A percentile compares a stretch with the other conserved stretches of the same genome.
These are phyloP conservation scores for Harmothoe impar DNA, from an alignment of 2,888 invertebrate species.

Conservation along the genomic window DNA sequence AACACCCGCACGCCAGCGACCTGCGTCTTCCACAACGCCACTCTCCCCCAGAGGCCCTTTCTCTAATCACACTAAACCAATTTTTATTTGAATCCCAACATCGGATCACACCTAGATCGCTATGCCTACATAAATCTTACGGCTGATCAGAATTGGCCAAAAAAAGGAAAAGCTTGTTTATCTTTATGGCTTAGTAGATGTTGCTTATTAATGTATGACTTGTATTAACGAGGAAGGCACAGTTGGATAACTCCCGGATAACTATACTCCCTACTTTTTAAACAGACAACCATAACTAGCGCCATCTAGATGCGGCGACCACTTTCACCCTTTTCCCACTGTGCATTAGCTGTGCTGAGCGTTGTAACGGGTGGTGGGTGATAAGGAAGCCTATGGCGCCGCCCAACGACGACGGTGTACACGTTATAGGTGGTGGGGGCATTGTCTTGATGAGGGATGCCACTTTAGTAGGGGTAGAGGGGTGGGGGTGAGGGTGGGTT, in stretches of 20 bases:
- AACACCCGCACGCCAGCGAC: no score
- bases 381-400: background rate
- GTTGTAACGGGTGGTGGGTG: slow-evolving; percentile 7
- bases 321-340: background rate
- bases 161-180: no score
- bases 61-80: background rate
- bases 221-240: background rate
- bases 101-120: no score
- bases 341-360: background rate
- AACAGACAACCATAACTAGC: background rate
- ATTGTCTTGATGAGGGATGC: slow-evolving; percentile 15
- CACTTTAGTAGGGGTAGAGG: background rate
- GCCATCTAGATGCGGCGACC: background rate
- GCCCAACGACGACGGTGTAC: background rate
- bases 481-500: no score
- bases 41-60: no score
- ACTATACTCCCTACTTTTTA: background rate
- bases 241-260: background rate
- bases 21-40: no score
- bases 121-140: no score
- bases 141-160: no score
- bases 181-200: background rate
- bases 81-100: background rate
- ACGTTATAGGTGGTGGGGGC: no score
- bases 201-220: slow-evolving; percentile 1